Conservation (phyloP, 2,113 vertebrate species). For the Ranitomeya imitator region DNA sequence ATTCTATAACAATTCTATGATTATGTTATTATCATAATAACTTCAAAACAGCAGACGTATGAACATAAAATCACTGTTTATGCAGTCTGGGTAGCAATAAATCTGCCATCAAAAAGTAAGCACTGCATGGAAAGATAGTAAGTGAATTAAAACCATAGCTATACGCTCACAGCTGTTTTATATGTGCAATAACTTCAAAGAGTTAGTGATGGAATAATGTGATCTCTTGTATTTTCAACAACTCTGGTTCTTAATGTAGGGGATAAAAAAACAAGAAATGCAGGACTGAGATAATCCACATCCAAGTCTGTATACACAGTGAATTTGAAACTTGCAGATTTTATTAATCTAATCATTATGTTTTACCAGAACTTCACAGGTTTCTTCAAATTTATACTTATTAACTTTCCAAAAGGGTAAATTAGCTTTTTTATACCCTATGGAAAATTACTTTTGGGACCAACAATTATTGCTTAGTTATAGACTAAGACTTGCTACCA, state of each 20-base stretch:
- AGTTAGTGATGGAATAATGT: not conserved
- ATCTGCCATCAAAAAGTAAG: constrained; percentile 48
- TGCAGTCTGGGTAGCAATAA: constrained; percentile 38
- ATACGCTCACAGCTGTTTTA: constrained; percentile 30
- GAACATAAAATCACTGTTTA: constrained; percentile 37
- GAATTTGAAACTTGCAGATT: too few relatives aligned
- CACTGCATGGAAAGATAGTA: constrained; percentile 30
- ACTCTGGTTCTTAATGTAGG: not conserved
- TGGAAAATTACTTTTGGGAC: too few relatives aligned
- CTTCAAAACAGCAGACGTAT: constrained; percentile 39
- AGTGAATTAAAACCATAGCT: constrained; percentile 21
- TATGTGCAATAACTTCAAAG: constrained; percentile 12
- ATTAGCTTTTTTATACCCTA: too few relatives aligned
- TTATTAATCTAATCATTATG: too few relatives aligned
- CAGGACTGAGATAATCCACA: too few relatives aligned
- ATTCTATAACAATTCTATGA: constrained; percentile 48
- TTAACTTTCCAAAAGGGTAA: too few relatives aligned
- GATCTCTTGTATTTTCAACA: not conserved
- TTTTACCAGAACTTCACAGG: too few relatives aligned
- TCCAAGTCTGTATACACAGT: too few relatives aligned
- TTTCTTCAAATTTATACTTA: too few relatives aligned
- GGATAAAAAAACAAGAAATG: not conserved
- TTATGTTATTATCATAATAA: constrained; percentile 55
- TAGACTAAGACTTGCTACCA: too few relatives aligned
- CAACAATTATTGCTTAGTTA: too few relatives aligned